Evolutionary conservation across 2,888 invertebrate genomes (phyloP), one percentile per base, ranked within the genome.

Genomic region (Crematogaster levior): DNA sequence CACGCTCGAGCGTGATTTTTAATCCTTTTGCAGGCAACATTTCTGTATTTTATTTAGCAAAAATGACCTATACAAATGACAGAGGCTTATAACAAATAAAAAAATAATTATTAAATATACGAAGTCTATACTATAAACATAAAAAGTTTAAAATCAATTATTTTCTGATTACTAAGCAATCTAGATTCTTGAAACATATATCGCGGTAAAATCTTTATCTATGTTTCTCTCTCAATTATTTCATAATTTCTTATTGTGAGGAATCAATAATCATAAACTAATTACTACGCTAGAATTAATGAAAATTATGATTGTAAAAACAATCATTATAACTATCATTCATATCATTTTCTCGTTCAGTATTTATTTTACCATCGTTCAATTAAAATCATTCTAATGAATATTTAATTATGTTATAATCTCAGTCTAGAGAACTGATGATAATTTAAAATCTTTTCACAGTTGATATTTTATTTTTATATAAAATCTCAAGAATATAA

Each of bases 1-100:
- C 70, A 65, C 74, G 56, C 24, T 53, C 12, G 24, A 34, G 24
- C 43, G 34, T 43, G 43, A 79, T 79, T 79, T 77, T 72, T 79
- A 72, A 77, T 72, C 56, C 27, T 24, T 34, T 43, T 70, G 9
- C 5, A n/a, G 34, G 9, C 7, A 15, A 79, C 56, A 21, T 56
- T 46, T 56, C 43, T 53, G n/a, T 2, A 34, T 73, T 72, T 30
- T 56, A 72, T 46, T 43, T 30, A 43, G 12, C 1, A 56, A n/a
- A 37, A 21, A 66, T 30, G n/a, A 70, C 12, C 27, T 18, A 1
- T 34, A 3, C 6, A 30, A 24, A 65, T 34, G 18, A 65, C 24
- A 51, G 6, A 53, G 43, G 1, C 18, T 43, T 43, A n/a, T n/a
- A n/a, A n/a, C n/a, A n/a, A n/a, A n/a, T n/a, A 63, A 63, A 37